Percentiles rank a stretch among this genome's conserved stretches.
phyloP scores from a whole-genome alignment of 2,113 vertebrate genomes.

The Myiopsitta monachus region DNA sequence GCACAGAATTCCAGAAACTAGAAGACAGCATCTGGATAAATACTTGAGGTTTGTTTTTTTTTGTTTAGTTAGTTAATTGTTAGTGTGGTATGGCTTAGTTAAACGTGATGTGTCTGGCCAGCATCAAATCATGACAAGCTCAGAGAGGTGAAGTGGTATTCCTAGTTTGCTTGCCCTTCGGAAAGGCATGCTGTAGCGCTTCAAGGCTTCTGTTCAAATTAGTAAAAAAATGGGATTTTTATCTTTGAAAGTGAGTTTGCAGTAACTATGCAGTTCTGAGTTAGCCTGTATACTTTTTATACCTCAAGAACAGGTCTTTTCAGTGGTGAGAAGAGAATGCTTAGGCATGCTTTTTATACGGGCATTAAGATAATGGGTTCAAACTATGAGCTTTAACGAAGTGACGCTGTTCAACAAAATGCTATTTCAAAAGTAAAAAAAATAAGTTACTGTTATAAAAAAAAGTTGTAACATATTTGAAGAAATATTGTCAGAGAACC shows the following conservation, averaged over 20 bases:
- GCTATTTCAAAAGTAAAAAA: not conserved
- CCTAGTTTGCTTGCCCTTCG: not conserved
- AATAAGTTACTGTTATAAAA: not conserved
- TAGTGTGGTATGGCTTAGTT: not conserved
- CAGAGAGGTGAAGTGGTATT: not conserved
- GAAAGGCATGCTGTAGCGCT: not conserved
- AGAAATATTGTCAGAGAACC: not conserved
- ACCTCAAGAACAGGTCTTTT: not conserved
- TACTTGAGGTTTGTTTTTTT: not conserved
- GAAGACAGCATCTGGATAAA: conserved; percentile 22
- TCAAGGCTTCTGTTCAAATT: not conserved
- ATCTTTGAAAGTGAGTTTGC: not conserved
- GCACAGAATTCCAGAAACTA: conserved; percentile 42
- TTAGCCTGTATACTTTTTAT: not conserved
- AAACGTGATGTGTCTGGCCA: not conserved
- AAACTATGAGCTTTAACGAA: not conserved
- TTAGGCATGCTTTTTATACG: not conserved
- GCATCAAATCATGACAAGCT: not conserved
- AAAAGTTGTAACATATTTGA: not conserved
- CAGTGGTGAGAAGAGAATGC: not conserved
- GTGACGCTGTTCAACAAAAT: not conserved
- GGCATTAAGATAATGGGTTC: not conserved
- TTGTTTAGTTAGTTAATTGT: not conserved
- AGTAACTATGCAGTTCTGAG: not conserved
- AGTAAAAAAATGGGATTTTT: not conserved